phyloP scores from a whole-genome alignment of 2,888 invertebrate species.

The Amphimallon solstitiale region DNA sequence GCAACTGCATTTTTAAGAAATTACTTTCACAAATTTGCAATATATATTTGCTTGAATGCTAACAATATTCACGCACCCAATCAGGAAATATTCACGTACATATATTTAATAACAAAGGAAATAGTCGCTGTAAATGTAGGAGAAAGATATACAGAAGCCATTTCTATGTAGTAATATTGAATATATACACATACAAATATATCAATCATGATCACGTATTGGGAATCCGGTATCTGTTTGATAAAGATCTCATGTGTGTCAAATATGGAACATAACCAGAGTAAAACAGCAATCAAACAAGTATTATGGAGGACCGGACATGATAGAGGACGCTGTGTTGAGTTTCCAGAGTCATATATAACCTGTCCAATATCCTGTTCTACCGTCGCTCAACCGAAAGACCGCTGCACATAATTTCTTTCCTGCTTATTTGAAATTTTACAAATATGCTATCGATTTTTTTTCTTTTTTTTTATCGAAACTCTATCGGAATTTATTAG shows the following conservation, averaged over 20 bases:
- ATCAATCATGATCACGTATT: slow-evolving; percentile 39
- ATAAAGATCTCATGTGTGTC: slow-evolving; percentile 51
- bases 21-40: slow-evolving; percentile 23
- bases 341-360: slow-evolving; percentile 54
- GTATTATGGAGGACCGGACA: slow-evolving; percentile 51
- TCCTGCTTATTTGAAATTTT: slow-evolving; percentile 46
- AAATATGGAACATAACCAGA: slow-evolving; percentile 49
- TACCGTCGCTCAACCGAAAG: slow-evolving; percentile 50
- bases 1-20: slow-evolving; percentile 38
- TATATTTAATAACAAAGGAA: slow-evolving; percentile 20
- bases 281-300: slow-evolving; percentile 56
- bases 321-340: slow-evolving; percentile 52
- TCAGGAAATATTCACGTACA: slow-evolving; percentile 26
- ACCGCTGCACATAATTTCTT: slow-evolving; percentile 53
- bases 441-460: slow-evolving; percentile 36
- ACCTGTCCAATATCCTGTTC: slow-evolving; percentile 56
- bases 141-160: not conserved
- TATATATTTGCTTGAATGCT: slow-evolving; percentile 26
- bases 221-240: slow-evolving; percentile 40
- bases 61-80: not conserved
- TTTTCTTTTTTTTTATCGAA: not conserved
- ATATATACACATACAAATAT: slow-evolving; percentile 34
- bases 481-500: slow-evolving; percentile 20
- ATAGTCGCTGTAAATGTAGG: not conserved
- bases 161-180: slow-evolving; percentile 35